A percentile compares a stretch with the other conserved stretches of the same genome.
These are phyloP conservation scores for Hybos culiciformis DNA, from an alignment of 2,888 invertebrate species.

Conservation along the genomic window DNA sequence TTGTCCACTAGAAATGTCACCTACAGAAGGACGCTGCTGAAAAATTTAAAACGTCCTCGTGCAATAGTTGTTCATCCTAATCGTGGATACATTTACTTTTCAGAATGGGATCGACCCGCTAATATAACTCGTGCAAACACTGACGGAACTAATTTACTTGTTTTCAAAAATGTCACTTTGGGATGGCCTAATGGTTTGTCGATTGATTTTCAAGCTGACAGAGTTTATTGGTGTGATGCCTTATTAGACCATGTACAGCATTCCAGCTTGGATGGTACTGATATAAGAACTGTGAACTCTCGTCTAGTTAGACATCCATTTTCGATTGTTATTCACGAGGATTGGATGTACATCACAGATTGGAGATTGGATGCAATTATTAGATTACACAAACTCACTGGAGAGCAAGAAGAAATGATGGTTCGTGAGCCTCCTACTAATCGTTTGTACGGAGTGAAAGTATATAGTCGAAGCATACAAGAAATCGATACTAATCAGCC, in stretches of 20 bases:
- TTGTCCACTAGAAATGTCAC: slow-evolving; percentile 76
- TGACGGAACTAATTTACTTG: slow-evolving; percentile 74
- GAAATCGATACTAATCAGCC: slow-evolving; percentile 60
- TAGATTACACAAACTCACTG: slow-evolving; percentile 74
- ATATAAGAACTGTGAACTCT: slow-evolving; percentile 80
- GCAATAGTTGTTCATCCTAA: slow-evolving; percentile 96
- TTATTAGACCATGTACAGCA: slow-evolving; percentile 92
- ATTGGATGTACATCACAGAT: slow-evolving; percentile 93
- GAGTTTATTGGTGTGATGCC: slow-evolving; percentile 96
- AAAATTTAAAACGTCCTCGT: slow-evolving; percentile 80
- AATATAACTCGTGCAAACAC: slow-evolving; percentile 87
- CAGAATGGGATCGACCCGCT: slow-evolving; percentile 93
- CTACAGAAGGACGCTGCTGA: slow-evolving; percentile 67
- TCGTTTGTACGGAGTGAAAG: slow-evolving; percentile 81
- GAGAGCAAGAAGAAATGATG: slow-evolving; percentile 73
- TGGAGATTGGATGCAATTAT: slow-evolving; percentile 94
- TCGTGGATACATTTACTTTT: slow-evolving; percentile 85
- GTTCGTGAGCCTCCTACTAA: slow-evolving; percentile 83
- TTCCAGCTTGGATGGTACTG: slow-evolving; percentile 77
- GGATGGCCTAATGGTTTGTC: slow-evolving; percentile 97
- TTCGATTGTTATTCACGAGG: slow-evolving; percentile 77
- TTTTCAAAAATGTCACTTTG: slow-evolving; percentile 79
- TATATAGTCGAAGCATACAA: slow-evolving; percentile 66
- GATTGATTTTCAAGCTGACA: slow-evolving; percentile 75
- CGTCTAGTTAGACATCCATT: slow-evolving; percentile 78